Evolutionary conservation across 2,113 vertebrate genomes (phyloP).

Genomic region (Xenopus tropicalis): DNA sequence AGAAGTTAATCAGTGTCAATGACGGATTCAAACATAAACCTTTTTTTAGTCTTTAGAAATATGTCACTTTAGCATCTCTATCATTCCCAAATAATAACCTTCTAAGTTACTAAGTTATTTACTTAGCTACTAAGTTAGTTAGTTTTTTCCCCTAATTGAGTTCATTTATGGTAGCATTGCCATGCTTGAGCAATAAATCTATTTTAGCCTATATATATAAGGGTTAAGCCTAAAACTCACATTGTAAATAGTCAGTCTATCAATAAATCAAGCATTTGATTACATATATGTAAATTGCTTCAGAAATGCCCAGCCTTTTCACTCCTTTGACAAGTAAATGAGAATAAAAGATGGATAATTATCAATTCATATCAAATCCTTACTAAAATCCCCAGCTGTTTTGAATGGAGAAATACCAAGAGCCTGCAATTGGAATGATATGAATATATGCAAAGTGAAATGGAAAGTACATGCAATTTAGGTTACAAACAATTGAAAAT

Average conservation of each 20-base stretch:
- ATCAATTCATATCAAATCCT: background rate
- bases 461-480: conserved; percentile 31
- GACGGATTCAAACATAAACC: no score
- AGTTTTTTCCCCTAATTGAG: no score
- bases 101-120: no score
- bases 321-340: conserved; percentile 27
- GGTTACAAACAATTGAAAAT: conserved; percentile 32
- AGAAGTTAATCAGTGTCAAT: no score
- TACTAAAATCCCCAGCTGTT: background rate
- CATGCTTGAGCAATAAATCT: no score
- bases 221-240: no score
- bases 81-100: no score
- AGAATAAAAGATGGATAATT: conserved; percentile 37
- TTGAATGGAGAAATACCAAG: conserved; percentile 14
- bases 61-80: no score
- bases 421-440: conserved; percentile 24
- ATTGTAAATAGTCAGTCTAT: conserved; percentile 8
- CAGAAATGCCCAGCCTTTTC: conserved; percentile 23
- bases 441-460: conserved; percentile 25
- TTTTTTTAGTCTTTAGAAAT: no score
- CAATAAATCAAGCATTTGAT: conserved; percentile 33
- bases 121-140: no score
- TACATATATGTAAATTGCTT: conserved; percentile 33
- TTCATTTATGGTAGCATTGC: no score
- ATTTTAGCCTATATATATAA: no score